phyloP scores from a whole-genome alignment of 2,888 invertebrate species.

The Pelosia muscerda region DNA sequence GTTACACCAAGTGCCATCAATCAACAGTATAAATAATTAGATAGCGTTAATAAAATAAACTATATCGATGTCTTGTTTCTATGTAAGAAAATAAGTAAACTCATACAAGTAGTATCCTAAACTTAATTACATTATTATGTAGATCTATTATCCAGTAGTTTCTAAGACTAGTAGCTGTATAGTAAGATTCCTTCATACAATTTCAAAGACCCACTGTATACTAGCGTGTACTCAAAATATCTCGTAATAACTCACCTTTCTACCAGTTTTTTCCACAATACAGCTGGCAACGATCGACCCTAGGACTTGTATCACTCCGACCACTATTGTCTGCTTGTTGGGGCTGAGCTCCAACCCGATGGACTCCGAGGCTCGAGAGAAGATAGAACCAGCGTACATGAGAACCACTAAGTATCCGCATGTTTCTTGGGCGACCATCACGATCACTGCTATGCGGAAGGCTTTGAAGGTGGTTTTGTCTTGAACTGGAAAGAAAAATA shows the following conservation, averaged over 20 bases:
- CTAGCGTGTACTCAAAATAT: no score
- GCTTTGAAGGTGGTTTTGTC: constrained; percentile 83
- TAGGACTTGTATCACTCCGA: constrained; percentile 76
- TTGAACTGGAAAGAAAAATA: constrained; percentile 65
- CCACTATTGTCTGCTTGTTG: constrained; percentile 82
- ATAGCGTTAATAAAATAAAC: no score
- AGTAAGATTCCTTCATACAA: no score
- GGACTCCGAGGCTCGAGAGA: constrained; percentile 78
- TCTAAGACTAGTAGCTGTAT: no score
- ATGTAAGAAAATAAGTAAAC: no score
- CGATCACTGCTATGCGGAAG: constrained; percentile 78
- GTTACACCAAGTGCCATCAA: no score
- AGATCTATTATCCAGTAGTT: no score
- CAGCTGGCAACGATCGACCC: constrained; percentile 82
- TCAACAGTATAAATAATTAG: no score
- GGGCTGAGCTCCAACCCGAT: constrained; percentile 79
- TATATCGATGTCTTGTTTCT: no score
- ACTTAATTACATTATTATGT: no score
- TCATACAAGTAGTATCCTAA: no score
- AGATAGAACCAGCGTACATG: constrained; percentile 82
- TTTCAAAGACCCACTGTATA: no score
- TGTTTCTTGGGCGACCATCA: constrained; percentile 82
- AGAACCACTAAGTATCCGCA: constrained; percentile 82
- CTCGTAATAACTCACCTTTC: constrained; percentile 72
- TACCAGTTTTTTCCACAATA: constrained; percentile 80